Evolutionary conservation across 2,888 invertebrate genomes (phyloP).

Genomic region (Monopis laevigella): DNA sequence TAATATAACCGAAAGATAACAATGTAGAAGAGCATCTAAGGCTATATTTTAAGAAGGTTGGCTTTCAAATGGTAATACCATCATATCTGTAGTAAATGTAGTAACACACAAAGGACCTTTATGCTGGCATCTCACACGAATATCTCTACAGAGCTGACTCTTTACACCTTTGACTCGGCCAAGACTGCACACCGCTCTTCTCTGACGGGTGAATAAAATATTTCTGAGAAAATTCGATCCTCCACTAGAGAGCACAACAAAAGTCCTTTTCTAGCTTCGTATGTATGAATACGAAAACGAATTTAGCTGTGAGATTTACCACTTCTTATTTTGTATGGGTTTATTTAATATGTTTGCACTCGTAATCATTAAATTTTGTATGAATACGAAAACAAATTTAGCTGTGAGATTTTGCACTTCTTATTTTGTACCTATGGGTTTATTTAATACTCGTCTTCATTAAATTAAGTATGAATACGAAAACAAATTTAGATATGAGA

Average conservation of each 20-base stretch:
- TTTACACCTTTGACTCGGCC: constrained; percentile 11
- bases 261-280: constrained; percentile 32
- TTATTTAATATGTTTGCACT: too few species aligned
- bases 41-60: constrained; percentile 19
- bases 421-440: too few species aligned
- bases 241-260: constrained; percentile 30
- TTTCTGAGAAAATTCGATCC: constrained; percentile 13
- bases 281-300: constrained; percentile 24
- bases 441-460: too few species aligned
- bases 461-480: too few species aligned
- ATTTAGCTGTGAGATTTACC: too few species aligned
- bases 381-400: too few species aligned
- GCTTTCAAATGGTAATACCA: constrained; percentile 35
- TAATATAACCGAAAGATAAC: too few species aligned
- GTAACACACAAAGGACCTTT: constrained; percentile 36
- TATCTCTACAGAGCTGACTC: constrained; percentile 31
- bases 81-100: constrained; percentile 33
- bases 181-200: not conserved
- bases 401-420: too few species aligned
- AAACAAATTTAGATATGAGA: too few species aligned
- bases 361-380: too few species aligned
- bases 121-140: constrained; percentile 35
- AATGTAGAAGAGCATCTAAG: too few species aligned
- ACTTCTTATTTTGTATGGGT: too few species aligned
- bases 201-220: constrained; percentile 13